Base-by-base conservation (phyloP, 37 sponge, comb jelly and placozoan species). In the Aplysina aerophoba region DNA sequence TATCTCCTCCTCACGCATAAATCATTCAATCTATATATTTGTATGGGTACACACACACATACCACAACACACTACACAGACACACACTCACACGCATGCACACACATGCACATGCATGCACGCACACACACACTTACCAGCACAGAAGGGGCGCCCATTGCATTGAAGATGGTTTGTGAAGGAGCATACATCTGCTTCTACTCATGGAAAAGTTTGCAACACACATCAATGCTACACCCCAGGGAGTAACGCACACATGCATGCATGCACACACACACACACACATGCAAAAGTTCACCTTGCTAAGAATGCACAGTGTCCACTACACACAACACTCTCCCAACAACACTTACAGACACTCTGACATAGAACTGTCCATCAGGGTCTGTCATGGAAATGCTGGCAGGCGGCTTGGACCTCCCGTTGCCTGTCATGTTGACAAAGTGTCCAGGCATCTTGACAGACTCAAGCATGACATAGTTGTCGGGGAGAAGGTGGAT, bases 341-440 rank as follows among this genome's bases (percentile, higher is more conserved):
- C 66, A 65, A 31, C 34, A 30, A n/a, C 17, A 56, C 79, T 66
- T 82, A 92, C 92, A 55, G 62, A 35, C 14, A 92, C 59, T 41
- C 93, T 64, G 57, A 93, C 86, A 38, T 80, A 89, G 85, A 93
- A 93, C 82, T 93, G 87, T 34, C 86, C 85, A 21, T 82, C 83
- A n/a, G 56, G 35, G 30, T 72, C 81, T 25, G 67, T 44, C n/a
- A 28, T 74, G 20, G 27, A 41, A n/a, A 92, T 16, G 34, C 57
- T 41, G 28, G 60, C 55, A 16, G 89, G 73, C 2, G 35, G 40
- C 34, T 59, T 86, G 25, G 83, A 41, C 1, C 11, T 21, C 0
- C 89, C 93, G n/a, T 84, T 80, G 44, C 27, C 24, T 0, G 34
- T n/a, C 40, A 93, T 83, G 38, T 60, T 79, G 0, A 93, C 63